Conservation (phyloP, 2,888 invertebrate species). For the Agrilus biguttatus region DNA sequence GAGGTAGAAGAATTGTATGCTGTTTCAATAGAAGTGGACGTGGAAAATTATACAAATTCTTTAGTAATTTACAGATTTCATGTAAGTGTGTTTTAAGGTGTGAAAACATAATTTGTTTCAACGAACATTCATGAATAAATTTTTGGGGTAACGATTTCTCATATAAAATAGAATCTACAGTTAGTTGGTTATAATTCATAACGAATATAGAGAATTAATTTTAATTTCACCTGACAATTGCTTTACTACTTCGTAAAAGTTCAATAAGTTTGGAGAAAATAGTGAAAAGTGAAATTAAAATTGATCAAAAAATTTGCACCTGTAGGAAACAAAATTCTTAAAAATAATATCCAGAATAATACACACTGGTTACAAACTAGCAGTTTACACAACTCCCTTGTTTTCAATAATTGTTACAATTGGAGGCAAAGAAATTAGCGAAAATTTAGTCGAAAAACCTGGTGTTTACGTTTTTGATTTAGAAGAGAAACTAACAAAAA, state of each 20-base stretch:
- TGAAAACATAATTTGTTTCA: not conserved
- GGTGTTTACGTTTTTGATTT: slow-evolving; percentile 20
- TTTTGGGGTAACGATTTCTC: too few species aligned
- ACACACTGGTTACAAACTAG: slow-evolving; percentile 15
- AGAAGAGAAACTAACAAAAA: slow-evolving; percentile 16
- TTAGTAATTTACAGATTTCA: slow-evolving; percentile 18
- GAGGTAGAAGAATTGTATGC: slow-evolving; percentile 24
- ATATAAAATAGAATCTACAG: too few species aligned
- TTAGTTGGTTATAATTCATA: too few species aligned
- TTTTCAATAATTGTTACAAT: slow-evolving; percentile 17
- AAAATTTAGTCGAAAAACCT: slow-evolving; percentile 16
- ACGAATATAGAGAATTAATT: too few species aligned
- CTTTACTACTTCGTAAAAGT: too few species aligned
- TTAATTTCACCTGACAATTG: too few species aligned
- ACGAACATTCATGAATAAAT: too few species aligned
- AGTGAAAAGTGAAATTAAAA: too few species aligned
- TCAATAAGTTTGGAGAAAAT: too few species aligned
- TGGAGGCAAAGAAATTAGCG: slow-evolving; percentile 14
- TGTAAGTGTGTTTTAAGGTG: slow-evolving; percentile 10
- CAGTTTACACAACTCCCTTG: slow-evolving; percentile 12
- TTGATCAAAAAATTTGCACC: not conserved
- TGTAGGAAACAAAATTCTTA: slow-evolving; percentile 12
- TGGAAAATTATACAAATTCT: slow-evolving; percentile 19
- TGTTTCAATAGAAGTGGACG: slow-evolving; percentile 18
- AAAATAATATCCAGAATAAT: slow-evolving; percentile 11